Evolutionary conservation across 1,140 invertebrate species (phyloP), one percentile per base, ranked within the genome.

Genomic region (Macrostomum lignano): DNA sequence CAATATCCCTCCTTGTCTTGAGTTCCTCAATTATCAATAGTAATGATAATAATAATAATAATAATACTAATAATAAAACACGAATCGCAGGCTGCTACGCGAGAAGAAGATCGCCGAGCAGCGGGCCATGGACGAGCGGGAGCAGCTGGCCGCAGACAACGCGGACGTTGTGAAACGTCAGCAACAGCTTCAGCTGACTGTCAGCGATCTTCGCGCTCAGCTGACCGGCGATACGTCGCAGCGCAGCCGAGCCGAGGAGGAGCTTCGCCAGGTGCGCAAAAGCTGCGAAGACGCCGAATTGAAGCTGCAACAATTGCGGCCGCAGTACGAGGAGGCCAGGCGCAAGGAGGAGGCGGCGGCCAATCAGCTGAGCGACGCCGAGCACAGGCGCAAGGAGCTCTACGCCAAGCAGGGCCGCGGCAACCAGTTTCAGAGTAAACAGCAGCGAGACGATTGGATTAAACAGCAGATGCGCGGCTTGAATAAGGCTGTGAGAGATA

Each of bases 391-490:
- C n/a, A 93, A 93, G 50, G 91, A 96, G 55, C 55, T 98, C 6
- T 94, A 94, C 61, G 88, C 84, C 0, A 96, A 96, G 53, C 86
- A 94, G 61, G 88, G 88, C 0, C 64, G 86, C 45, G 81, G 81
- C 1, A 84, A 77, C 43, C 84, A 94, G 55, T 96, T 96, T 60
- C 79, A 76, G 0, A 82, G 75, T 0, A 76, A 79, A 49, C 76
- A 82, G 47, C 82, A 94, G 46, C 61, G 88, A 44, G 86, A 96
- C 54, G 70, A 73, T 40, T 93, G 84, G 84, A 93, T 94, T 49
- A 72, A 81, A 51, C 82, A 79, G 46, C 84, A 93, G 55, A 61
- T 94, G 1, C 55, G 48, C 31, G 51, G 45, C 4, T 36, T 52
- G 5, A 51, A 48, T 22, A 51, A 55, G 40, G 63, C 64, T 35